A percentile compares a stretch with the other conserved stretches of the same genome.
Conservation (phyloP, 2,888 invertebrate genomes). For the Tetragnatha montana region DNA sequence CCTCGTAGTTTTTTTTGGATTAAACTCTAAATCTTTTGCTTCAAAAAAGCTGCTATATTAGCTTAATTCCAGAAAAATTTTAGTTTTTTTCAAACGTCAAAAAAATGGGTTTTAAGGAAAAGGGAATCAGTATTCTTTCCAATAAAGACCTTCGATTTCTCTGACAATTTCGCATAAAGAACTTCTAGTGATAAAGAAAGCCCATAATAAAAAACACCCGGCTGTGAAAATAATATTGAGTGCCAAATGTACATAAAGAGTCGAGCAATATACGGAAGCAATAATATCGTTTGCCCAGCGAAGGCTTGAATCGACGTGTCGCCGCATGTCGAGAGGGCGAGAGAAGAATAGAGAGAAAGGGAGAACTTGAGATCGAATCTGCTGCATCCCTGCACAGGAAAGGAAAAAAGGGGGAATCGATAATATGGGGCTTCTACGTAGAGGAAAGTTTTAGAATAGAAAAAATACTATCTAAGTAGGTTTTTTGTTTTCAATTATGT, state of each 20-base stretch:
- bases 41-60: too few relatives aligned
- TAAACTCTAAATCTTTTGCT: too few relatives aligned
- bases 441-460: too few relatives aligned
- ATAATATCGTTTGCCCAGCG: background rate
- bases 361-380: background rate
- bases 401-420: background rate
- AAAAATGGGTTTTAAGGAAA: too few relatives aligned
- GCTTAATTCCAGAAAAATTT: too few relatives aligned
- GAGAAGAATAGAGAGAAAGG: background rate
- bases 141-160: too few relatives aligned
- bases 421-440: background rate
- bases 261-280: conserved; percentile 23
- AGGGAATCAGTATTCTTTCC: too few relatives aligned
- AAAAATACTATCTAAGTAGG: too few relatives aligned
- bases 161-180: background rate
- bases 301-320: conserved; percentile 31
- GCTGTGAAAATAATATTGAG: background rate
- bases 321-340: background rate
- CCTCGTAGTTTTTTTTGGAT: too few relatives aligned
- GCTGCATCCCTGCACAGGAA: background rate
- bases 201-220: background rate
- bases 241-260: background rate
- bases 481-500: too few relatives aligned
- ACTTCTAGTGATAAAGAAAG: background rate
- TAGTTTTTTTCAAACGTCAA: too few relatives aligned